These are phyloP conservation scores for Helicoverpa armigera DNA, from an alignment of 1,140 invertebrate species.

Conservation along the genomic window DNA sequence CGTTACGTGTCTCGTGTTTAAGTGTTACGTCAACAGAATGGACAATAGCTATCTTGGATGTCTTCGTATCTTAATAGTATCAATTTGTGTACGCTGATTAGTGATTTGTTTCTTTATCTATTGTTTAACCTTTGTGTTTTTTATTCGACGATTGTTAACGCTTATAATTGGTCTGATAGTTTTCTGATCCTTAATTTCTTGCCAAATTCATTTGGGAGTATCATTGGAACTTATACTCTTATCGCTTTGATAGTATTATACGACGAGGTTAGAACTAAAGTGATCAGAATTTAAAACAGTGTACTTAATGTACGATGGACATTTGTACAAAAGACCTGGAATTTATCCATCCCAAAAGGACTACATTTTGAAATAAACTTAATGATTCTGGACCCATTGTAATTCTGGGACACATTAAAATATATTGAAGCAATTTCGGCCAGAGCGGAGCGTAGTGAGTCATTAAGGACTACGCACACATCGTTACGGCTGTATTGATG, in stretches of 20 bases:
- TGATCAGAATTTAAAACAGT: too few species aligned
- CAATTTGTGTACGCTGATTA: neutral
- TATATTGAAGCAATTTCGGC: slow-evolving; percentile 24
- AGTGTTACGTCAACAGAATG: neutral
- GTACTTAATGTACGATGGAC: too few species aligned
- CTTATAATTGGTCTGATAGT: too few species aligned
- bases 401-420: slow-evolving; percentile 24
- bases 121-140: too few species aligned
- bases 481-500: slow-evolving; percentile 11
- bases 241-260: too few species aligned
- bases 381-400: neutral
- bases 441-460: slow-evolving; percentile 12
- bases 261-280: too few species aligned
- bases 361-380: neutral
- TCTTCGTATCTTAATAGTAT: neutral
- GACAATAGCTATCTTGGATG: neutral
- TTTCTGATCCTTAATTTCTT: too few species aligned
- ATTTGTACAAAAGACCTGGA: too few species aligned
- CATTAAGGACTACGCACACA: slow-evolving; percentile 16
- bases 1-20: slow-evolving; percentile 23
- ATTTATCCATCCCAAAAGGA: too few species aligned
- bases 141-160: too few species aligned
- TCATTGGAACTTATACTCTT: too few species aligned
- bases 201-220: too few species aligned
- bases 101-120: neutral